phyloP scores from a whole-genome alignment of 2,888 invertebrate genomes.

The Erynnis tages region DNA sequence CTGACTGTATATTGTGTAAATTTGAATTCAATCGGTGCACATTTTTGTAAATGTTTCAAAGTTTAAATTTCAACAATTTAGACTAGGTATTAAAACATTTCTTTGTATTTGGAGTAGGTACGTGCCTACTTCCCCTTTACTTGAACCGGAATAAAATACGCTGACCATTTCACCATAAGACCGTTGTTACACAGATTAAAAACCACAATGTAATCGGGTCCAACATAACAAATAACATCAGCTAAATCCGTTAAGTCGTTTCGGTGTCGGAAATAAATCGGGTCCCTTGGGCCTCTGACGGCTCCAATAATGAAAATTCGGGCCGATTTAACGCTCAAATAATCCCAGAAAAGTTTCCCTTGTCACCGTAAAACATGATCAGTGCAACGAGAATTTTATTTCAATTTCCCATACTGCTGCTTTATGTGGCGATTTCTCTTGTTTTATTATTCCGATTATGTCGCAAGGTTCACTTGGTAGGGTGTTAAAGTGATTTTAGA shows the following conservation, averaged over 20 bases:
- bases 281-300: constrained; percentile 10
- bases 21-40: too few species aligned
- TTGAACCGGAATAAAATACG: too few species aligned
- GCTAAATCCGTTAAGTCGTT: constrained; percentile 24
- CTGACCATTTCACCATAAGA: background rate
- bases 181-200: constrained; percentile 3
- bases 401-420: constrained; percentile 13
- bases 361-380: constrained; percentile 25
- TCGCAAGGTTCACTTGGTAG: too few species aligned
- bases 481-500: too few species aligned
- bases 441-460: background rate
- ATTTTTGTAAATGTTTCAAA: too few species aligned
- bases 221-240: constrained; percentile 20
- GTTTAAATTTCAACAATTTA: too few species aligned
- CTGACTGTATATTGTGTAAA: too few species aligned
- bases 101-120: too few species aligned
- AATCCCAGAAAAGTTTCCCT: constrained; percentile 22
- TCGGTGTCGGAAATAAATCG: constrained; percentile 23
- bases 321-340: constrained; percentile 22
- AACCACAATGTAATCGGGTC: constrained; percentile 7
- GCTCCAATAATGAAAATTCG: constrained; percentile 24
- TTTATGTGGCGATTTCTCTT: background rate
- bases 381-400: constrained; percentile 23
- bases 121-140: too few species aligned
- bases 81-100: too few species aligned